Base-by-base conservation (phyloP, 2,113 vertebrate genomes). In the Ploceus nigricollis region DNA sequence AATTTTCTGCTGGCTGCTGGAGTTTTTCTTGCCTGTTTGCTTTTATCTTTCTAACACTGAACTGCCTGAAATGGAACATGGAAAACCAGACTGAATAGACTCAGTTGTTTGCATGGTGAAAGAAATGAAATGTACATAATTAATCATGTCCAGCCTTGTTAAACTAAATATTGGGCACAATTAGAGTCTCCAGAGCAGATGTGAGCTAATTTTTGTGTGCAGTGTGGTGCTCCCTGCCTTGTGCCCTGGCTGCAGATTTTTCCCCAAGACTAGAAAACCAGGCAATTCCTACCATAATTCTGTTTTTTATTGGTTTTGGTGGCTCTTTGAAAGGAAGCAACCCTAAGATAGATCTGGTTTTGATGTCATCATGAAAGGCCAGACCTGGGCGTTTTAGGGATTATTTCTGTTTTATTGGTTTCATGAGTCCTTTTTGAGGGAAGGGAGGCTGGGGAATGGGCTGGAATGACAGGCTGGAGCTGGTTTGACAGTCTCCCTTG, bases 381-480 rank as follows among this genome's bases (percentile, higher is more conserved):
- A 80, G 84, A 30, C 2, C 82, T 56, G 86, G 93, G 89, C 1
- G 54, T 96, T 97, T 94, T 60, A 90, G 82, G 93, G 93, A 95
- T 97, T 93, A 94, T 95, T 97, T 94, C 78, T 77, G 83, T 97
- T 98, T 98, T 98, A 98, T 56, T 94, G 96, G 97, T 96, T 97
- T 95, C 97, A 73, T 92, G 81, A 94, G 63, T 92, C 71, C 89
- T 92, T 96, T 97, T 93, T 91, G 85, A 77, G 85, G 68, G 37
- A 87, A 27, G 54, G 56, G 79, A 86, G 81, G 96, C 90, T 91
- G 92, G 78, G 94, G 96, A 93, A 95, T 84, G 81, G 95, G 63
- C 94, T 78, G 78, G 82, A 65, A 64, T 6, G 84, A 86, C 90
- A 85, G 93, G 93, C 90, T 95, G 66, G 92, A 90, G 96, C 96